A percentile compares a stretch with the other conserved stretches of the same genome.
Conservation (phyloP, 2,888 invertebrate genomes). For the Dryobotodes eremita region DNA sequence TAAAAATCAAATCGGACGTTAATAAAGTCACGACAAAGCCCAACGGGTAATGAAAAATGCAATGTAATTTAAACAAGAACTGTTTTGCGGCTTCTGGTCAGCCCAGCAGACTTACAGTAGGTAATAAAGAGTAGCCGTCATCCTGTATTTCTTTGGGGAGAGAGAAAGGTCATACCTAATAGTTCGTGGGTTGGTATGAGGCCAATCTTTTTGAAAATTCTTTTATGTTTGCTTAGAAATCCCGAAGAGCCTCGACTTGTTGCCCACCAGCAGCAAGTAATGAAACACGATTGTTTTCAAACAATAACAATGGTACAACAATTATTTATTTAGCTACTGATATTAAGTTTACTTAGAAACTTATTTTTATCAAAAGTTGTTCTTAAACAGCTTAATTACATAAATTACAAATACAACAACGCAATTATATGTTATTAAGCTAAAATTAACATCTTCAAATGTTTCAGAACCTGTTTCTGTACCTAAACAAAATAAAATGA, state of each 20-base stretch:
- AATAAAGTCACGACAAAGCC: conserved; percentile 24
- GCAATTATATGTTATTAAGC: background rate
- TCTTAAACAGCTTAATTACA: background rate
- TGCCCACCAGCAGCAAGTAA: background rate
- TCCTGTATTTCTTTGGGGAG: conserved; percentile 17
- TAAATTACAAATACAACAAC: background rate
- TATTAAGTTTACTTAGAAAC: background rate
- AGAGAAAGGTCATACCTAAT: background rate
- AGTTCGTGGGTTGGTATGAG: background rate
- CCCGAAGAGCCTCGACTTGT: background rate
- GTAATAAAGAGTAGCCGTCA: conserved; percentile 6
- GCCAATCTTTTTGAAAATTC: background rate
- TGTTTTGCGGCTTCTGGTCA: conserved; percentile 13
- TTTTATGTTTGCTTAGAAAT: background rate
- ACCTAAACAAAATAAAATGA: background rate
- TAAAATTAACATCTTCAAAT: conserved; percentile 3
- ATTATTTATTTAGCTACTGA: background rate
- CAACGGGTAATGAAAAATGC: conserved; percentile 44
- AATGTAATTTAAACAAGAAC: conserved; percentile 27
- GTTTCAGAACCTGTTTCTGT: background rate
- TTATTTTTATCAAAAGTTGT: background rate
- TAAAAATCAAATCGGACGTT: conserved; percentile 34
- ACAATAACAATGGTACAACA: background rate
- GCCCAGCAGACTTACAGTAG: background rate
- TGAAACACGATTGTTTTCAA: background rate